Evolutionary conservation across 1,140 invertebrate genomes (phyloP), one percentile per base, ranked within the genome.

Genomic region (Rhyzopertha dominica): DNA sequence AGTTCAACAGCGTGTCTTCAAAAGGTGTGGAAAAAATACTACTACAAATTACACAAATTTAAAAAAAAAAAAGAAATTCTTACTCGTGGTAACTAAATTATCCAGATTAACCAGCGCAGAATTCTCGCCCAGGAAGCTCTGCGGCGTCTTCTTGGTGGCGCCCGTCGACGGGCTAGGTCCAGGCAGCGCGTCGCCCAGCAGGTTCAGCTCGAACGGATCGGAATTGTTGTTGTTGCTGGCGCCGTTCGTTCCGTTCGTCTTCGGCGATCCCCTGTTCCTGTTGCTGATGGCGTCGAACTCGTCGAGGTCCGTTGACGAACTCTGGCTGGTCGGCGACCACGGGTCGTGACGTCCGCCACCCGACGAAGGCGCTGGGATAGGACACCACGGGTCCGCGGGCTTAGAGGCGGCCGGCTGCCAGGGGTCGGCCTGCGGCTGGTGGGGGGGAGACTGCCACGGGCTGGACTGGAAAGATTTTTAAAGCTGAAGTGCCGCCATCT

Each of bases 81-180:
- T 48, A 51, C 53, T 56, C 34, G 56, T 48, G 13, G 87, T 89
- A 46, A 96, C 86, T 60, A 97, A 78, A 72, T 95, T 92, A 71
- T 97, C 93, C 59, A 97, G 76, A 78, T 96, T 96, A 28, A 96
- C 93, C 45, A 97, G 77, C 52, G 83, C 79, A 14, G 88, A 92
- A 71, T 96, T 96, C 71, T 95, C 90, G 13, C 93, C 93, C 5
- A 97, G 77, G 70, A 97, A 96, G 54, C 82, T 83, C 54, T 92
- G 88, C 5, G 94, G 91, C 40, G 89, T 92, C 68, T 92, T 94
- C 65, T 87, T 85, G 17, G 76, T 67, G 48, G 71, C 74, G 53
- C 72, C 72, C 16, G 70, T 72, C 31, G 51, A 36, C 59, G 63
- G 49, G 67, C 66, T 49, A 36, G 54, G 43, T 49, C 54, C 47